These are phyloP conservation scores for Decapterus maruadsi DNA, from an alignment of 2,797 vertebrate species.

Conservation along the genomic window DNA sequence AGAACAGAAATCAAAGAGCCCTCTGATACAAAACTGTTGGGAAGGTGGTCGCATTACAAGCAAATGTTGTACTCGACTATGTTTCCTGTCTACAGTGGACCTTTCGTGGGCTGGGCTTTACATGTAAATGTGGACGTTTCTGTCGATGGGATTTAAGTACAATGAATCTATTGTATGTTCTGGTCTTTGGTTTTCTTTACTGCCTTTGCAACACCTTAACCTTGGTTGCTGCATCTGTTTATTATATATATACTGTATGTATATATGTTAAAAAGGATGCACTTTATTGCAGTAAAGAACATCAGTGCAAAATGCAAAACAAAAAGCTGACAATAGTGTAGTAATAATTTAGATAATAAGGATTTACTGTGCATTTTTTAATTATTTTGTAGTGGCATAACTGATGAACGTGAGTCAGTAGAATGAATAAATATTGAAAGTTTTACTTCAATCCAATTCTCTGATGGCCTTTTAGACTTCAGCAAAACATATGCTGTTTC, in stretches of 20 bases:
- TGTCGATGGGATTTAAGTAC: constrained; percentile 50
- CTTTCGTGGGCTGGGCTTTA: constrained; percentile 37
- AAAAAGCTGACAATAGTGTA: background rate
- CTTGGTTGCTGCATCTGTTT: constrained; percentile 70
- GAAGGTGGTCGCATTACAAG: constrained; percentile 53
- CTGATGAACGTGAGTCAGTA: background rate
- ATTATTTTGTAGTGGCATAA: background rate
- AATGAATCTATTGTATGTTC: constrained; percentile 54
- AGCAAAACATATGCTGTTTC: constrained; percentile 2
- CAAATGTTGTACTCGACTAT: constrained; percentile 39
- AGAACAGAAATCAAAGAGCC: constrained; percentile 62
- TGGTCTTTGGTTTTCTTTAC: constrained; percentile 57
- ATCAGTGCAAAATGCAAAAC: constrained; percentile 35
- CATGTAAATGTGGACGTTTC: constrained; percentile 32
- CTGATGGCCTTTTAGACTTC: constrained; percentile 9
- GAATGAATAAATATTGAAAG: background rate
- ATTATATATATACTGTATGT: no score
- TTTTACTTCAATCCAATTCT: constrained; percentile 9
- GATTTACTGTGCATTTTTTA: background rate
- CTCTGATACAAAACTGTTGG: constrained; percentile 50
- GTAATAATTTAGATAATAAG: constrained; percentile 17
- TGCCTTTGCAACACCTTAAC: constrained; percentile 63
- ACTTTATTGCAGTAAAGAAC: constrained; percentile 41
- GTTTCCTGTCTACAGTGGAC: constrained; percentile 43
- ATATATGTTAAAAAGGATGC: constrained; percentile 34